These are phyloP conservation scores for Delia radicum DNA, from an alignment of 1,140 invertebrate genomes.

Conservation along the genomic window DNA sequence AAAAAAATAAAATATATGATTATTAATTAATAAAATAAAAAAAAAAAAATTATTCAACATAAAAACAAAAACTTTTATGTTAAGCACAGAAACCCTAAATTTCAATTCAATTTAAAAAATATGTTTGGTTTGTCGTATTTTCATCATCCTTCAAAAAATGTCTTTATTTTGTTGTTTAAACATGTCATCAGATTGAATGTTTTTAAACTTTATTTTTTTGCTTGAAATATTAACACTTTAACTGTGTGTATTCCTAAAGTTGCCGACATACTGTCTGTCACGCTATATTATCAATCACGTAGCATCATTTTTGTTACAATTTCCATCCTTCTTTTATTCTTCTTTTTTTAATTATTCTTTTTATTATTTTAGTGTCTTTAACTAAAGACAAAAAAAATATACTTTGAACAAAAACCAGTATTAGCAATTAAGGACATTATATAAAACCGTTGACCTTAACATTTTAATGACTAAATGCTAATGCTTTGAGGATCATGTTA, in stretches of 20 bases:
- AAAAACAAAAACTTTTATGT: too few relatives aligned
- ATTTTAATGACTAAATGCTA: too few relatives aligned
- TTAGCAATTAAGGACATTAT: background rate
- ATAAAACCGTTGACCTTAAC: background rate
- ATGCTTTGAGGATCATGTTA: too few relatives aligned
- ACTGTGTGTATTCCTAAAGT: conserved; percentile 6
- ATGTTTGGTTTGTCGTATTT: background rate
- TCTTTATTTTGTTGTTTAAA: background rate
- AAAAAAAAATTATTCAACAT: too few relatives aligned
- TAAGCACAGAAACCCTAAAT: background rate
- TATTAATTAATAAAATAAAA: too few relatives aligned
- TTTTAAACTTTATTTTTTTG: background rate
- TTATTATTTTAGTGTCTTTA: background rate
- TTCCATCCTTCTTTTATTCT: conserved; percentile 9
- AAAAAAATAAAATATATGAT: too few relatives aligned
- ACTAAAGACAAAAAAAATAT: background rate
- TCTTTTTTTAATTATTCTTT: too few relatives aligned
- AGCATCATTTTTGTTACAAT: conserved; percentile 16
- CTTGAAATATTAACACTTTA: background rate
- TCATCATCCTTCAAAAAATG: background rate
- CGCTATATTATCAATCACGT: conserved; percentile 29
- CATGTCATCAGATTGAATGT: conserved; percentile 19
- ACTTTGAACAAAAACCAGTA: background rate
- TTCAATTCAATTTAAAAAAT: background rate
- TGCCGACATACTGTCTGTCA: conserved; percentile 23